These are phyloP conservation scores for Malachius bipustulatus DNA, from an alignment of 2,888 invertebrate genomes.

Conservation along the genomic window DNA sequence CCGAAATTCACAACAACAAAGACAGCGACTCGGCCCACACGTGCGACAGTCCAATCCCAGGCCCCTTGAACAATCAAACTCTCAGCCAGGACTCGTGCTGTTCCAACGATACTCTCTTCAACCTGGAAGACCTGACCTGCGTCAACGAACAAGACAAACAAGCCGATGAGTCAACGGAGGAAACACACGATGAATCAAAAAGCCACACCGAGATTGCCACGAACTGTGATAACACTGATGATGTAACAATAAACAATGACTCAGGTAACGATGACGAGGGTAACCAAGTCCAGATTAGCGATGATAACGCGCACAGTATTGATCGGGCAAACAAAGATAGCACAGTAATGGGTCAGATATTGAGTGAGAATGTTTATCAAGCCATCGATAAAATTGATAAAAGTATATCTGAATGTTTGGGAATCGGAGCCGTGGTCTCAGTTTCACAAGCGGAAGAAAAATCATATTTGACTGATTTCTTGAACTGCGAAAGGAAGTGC, in stretches of 20 bases:
- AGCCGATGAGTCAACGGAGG: neutral
- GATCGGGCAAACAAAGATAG: neutral
- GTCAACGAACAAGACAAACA: slow-evolving; percentile 21
- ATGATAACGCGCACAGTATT: neutral
- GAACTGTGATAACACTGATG: neutral
- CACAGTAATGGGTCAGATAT: slow-evolving; percentile 1
- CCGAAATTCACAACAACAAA: slow-evolving; percentile 39
- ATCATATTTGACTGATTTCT: neutral
- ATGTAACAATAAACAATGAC: neutral
- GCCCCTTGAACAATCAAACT: slow-evolving; percentile 33
- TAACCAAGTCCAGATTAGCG: neutral
- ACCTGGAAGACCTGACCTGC: slow-evolving; percentile 43
- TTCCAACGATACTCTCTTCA: slow-evolving; percentile 52
- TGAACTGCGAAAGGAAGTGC: slow-evolving; percentile 2
- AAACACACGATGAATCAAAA: no score
- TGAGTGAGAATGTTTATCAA: neutral
- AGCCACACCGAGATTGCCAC: no score
- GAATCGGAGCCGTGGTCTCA: no score
- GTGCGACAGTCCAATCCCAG: slow-evolving; percentile 36
- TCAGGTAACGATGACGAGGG: neutral
- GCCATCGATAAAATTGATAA: neutral
- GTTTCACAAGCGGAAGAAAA: neutral
- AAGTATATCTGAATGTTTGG: neutral
- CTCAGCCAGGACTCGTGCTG: slow-evolving; percentile 54
- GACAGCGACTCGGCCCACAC: slow-evolving; percentile 41